These are phyloP conservation scores for Lithodes maja DNA, from an alignment of 2,888 invertebrate species.

Conservation along the genomic window DNA sequence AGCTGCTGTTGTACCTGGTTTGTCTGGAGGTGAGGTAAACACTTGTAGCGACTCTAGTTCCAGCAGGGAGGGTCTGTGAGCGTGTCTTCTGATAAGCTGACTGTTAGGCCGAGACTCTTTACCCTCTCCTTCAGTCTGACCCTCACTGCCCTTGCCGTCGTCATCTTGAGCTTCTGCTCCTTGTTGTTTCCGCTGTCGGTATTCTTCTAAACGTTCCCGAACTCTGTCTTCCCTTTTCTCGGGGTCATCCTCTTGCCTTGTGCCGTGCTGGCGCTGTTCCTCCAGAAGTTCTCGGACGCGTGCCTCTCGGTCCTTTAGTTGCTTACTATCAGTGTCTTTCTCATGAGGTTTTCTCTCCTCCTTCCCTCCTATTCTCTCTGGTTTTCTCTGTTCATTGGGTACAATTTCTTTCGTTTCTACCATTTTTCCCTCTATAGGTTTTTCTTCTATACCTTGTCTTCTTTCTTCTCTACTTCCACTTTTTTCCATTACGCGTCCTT, in stretches of 20 bases:
- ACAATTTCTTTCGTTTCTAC: not conserved
- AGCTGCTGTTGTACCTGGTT: not conserved
- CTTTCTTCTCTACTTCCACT: not conserved
- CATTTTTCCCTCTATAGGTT: not conserved
- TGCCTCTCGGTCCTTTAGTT: conserved; percentile 45
- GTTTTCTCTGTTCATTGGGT: not conserved
- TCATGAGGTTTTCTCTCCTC: not conserved
- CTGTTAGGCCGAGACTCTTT: conserved; percentile 50
- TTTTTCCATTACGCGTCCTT: not conserved
- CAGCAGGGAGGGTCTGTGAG: conserved; percentile 61
- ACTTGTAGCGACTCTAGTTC: conserved; percentile 67
- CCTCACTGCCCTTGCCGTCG: conserved; percentile 4
- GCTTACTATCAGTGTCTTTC: not conserved
- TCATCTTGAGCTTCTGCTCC: not conserved
- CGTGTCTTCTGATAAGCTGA: conserved; percentile 32
- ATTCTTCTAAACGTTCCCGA: conserved; percentile 65
- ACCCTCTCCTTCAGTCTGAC: not conserved
- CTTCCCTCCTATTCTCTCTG: conserved; percentile 23
- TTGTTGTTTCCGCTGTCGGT: conserved; percentile 59
- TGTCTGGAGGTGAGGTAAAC: conserved; percentile 48
- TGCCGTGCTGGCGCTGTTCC: conserved; percentile 59
- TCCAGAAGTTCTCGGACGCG: conserved; percentile 64
- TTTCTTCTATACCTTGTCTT: not conserved
- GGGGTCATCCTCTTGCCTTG: conserved; percentile 45
- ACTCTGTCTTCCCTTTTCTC: conserved; percentile 57